These are phyloP conservation scores for Botrylloides violaceus DNA, from an alignment of 23 tunicate genomes.

Conservation along the genomic window DNA sequence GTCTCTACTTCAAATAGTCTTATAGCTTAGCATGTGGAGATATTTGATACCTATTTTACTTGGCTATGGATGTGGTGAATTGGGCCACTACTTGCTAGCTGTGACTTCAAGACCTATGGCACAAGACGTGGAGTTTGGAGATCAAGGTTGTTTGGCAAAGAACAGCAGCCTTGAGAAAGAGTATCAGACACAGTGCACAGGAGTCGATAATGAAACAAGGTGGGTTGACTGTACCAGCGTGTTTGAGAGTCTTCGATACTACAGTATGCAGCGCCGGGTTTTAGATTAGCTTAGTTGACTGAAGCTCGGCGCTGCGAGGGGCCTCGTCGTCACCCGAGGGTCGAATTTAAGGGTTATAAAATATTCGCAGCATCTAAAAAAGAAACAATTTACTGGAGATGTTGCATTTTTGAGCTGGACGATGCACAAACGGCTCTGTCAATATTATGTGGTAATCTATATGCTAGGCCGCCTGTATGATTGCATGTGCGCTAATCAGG, in stretches of 20 bases:
- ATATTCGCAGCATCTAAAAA: no score
- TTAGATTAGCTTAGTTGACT: not conserved
- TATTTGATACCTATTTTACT: slow-evolving; percentile 1
- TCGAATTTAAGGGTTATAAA: no score
- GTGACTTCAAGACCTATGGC: slow-evolving; percentile 72
- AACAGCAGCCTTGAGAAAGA: not conserved
- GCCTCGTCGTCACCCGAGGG: no score
- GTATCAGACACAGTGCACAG: slow-evolving; percentile 13
- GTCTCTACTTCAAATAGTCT: no score
- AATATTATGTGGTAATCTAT: no score
- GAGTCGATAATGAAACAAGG: slow-evolving; percentile 24
- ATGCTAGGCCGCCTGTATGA: no score
- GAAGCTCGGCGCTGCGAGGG: no score
- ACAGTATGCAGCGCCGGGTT: not conserved
- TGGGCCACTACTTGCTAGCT: slow-evolving; percentile 82
- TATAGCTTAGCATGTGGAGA: slow-evolving; percentile 25
- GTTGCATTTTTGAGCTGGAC: no score
- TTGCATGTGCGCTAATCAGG: no score
- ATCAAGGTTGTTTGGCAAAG: slow-evolving; percentile 56
- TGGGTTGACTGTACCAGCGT: slow-evolving; percentile 1
- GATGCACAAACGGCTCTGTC: no score
- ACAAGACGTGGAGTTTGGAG: slow-evolving; percentile 80
- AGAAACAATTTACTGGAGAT: no score
- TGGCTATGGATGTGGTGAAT: slow-evolving; percentile 50
- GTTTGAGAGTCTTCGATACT: not conserved